Conservation (phyloP, 2,888 invertebrate genomes). For the Troilus luridus region DNA sequence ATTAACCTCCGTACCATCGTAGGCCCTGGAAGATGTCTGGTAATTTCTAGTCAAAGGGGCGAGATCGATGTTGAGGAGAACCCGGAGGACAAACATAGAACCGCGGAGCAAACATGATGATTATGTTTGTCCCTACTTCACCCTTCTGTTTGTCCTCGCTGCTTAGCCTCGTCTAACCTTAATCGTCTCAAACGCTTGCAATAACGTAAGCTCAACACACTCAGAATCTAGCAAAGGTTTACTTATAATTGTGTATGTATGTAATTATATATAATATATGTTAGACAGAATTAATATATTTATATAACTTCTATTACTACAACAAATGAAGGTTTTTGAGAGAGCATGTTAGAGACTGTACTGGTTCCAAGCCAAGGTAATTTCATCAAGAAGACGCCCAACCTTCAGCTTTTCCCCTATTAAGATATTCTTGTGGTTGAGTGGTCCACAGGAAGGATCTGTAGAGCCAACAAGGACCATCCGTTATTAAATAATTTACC, state of each 20-base stretch:
- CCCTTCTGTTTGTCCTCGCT: neutral
- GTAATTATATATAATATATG: neutral
- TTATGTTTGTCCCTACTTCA: constrained; percentile 35
- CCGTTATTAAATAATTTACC: too few relatives aligned
- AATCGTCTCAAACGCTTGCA: neutral
- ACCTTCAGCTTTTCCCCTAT: too few relatives aligned
- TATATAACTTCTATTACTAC: too few relatives aligned
- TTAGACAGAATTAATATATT: too few relatives aligned
- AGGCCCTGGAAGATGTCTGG: neutral
- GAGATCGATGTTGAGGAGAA: neutral
- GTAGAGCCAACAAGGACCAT: too few relatives aligned
- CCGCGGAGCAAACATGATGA: constrained; percentile 37
- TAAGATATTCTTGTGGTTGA: too few relatives aligned
- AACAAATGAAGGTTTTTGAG: too few relatives aligned
- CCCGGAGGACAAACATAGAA: neutral
- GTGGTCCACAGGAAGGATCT: too few relatives aligned
- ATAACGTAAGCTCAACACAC: neutral
- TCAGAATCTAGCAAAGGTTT: neutral
- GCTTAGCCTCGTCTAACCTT: neutral
- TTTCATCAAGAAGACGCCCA: too few relatives aligned
- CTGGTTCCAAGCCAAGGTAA: too few relatives aligned
- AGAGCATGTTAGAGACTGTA: too few relatives aligned
- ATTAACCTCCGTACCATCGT: neutral
- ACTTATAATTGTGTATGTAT: neutral
- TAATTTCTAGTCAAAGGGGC: neutral